Base-by-base conservation (phyloP, 2,888 invertebrate species). In the Dascillus cervinus region DNA sequence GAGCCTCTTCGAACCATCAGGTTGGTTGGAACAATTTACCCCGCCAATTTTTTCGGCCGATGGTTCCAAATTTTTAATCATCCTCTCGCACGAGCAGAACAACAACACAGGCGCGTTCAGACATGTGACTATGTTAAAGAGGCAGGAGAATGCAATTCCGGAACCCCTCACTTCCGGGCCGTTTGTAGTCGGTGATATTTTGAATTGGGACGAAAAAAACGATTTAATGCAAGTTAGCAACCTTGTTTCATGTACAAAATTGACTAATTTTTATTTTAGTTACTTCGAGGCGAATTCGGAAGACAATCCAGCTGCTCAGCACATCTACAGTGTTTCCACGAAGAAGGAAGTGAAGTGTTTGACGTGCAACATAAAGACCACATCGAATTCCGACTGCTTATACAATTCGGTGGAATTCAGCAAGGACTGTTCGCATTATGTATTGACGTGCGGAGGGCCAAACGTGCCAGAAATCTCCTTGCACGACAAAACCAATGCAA, bases 241-340 rank as follows among this genome's bases (percentile, higher is more conserved):
- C 11, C 22, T 26, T 12, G 13, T 1, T 3, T 1, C 11, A 13
- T 15, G 6, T 5, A n/a, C 9, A 17, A n/a, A 23, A 17, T 11
- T 4, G 5, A 10, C 3, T 25, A 20, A 11, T 15, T 14, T 33
- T 4, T 27, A 14, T 47, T 49, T 13, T 65, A 90, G 89, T 35
- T 95, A 89, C 70, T 96, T 86, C 65, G 74, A 81, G 47, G 89
- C 89, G 1, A 90, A 86, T 15, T 75, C 76, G 3, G 79, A 76
- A 41, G 67, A 71, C 6, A 82, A 86, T 57, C 79, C 90, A 0
- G 77, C 82, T 3, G 77, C 82, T 30, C 77, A 84, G 52, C 92
- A 94, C 61, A 66, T 95, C 22, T 92, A 82, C 68, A 74, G 79
- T 4, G 72, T 87, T 4, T 73, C 77, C 39, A 65, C 71, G 0